phyloP scores from a whole-genome alignment of 2,888 invertebrate genomes.

The Spisula subtruncata region DNA sequence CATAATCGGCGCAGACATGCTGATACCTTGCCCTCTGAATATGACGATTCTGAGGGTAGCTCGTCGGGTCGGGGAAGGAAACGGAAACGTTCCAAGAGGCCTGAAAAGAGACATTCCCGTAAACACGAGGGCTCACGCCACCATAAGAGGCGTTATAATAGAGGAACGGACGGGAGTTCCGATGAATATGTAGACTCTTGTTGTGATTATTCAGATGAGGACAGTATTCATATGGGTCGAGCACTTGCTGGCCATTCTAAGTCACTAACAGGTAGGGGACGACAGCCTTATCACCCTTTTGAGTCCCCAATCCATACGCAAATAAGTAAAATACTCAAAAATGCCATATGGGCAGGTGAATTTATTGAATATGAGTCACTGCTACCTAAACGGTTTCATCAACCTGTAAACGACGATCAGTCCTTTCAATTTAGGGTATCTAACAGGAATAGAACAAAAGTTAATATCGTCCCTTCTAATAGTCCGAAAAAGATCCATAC shows the following conservation, averaged over 20 bases:
- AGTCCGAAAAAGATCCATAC: neutral
- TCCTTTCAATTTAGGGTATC: neutral
- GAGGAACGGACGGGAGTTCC: no score
- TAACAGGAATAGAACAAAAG: neutral
- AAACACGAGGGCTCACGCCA: neutral
- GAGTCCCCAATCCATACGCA: neutral
- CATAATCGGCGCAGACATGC: neutral
- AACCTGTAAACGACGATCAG: neutral
- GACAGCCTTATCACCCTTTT: slow-evolving; percentile 13
- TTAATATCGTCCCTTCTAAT: neutral
- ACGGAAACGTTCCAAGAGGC: neutral
- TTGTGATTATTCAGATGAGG: neutral
- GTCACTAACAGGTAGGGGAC: neutral
- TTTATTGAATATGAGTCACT: neutral
- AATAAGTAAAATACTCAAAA: neutral
- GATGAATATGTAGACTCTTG: no score
- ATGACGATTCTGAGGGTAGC: no score
- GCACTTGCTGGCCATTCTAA: neutral
- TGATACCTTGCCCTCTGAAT: neutral
- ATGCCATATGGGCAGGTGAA: neutral
- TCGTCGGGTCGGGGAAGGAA: neutral
- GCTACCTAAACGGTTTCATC: neutral
- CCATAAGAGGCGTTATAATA: no score
- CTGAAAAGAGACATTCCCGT: no score
- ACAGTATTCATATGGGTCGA: neutral